phyloP scores from a whole-genome alignment of 2,797 vertebrate genomes.

The Tangara arthus region DNA sequence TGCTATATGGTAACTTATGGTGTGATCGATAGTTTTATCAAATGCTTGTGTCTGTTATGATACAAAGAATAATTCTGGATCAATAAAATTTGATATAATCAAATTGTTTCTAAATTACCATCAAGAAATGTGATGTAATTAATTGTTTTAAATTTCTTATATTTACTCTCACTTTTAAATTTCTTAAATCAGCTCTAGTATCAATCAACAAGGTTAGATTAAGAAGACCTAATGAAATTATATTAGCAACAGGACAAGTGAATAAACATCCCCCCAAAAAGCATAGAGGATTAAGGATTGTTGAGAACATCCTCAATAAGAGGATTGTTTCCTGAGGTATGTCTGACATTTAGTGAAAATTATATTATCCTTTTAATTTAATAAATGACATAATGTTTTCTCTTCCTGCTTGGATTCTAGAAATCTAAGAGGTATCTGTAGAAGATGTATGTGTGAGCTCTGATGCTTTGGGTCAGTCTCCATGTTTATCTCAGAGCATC shows the following conservation, averaged over 20 bases:
- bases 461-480: not conserved
- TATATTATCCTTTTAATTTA: slow-evolving; percentile 9
- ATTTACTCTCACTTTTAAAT: not conserved
- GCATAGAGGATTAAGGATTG: not conserved
- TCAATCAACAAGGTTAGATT: not conserved
- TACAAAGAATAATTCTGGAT: not conserved
- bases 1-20: not conserved
- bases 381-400: not conserved
- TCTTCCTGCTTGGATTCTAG: not conserved
- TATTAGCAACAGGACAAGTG: not conserved
- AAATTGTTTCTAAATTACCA: not conserved
- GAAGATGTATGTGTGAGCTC: not conserved
- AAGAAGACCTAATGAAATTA: slow-evolving; percentile 1
- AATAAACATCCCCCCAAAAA: not conserved
- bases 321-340: not conserved
- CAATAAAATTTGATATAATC: not conserved
- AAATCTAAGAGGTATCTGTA: not conserved
- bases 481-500: not conserved
- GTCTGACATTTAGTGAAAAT: slow-evolving; percentile 33
- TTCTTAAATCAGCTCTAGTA: not conserved
- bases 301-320: not conserved
- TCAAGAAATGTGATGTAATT: not conserved
- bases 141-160: not conserved
- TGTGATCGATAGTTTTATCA: not conserved
- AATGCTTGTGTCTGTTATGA: not conserved